Base-by-base conservation (phyloP, 2,888 invertebrate species). In the Zaprionus bogoriensis region DNA sequence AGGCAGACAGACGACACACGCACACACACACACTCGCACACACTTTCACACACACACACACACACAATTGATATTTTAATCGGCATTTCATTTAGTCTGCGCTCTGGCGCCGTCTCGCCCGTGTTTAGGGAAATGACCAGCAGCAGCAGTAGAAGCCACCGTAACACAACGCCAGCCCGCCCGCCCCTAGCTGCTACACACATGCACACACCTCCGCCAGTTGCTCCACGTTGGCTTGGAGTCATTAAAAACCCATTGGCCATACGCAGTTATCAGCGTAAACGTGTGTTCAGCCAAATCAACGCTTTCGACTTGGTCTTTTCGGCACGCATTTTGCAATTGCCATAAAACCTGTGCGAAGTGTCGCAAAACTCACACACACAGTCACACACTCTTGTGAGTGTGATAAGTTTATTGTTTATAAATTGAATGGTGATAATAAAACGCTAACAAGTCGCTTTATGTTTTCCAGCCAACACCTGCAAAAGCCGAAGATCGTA, bases 261-360 rank as follows among this genome's bases (percentile, higher is more conserved):
- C 50, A 58, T 62, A 50, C 25, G 48, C 38, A 20, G 55, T 23
- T 71, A 72, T 72, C 72, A 20, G 57, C 50, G 46, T 54, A 48
- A 68, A 72, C 72, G 72, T 72, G 72, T 60, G 72, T 64, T 67
- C 55, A 64, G 53, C 64, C 22, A 59, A 67, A 59, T 63, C 63
- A 38, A 25, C 58, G 71, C 67, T 51, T 44, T 64, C 53, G 53
- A 59, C 46, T 47, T 45, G 59, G 65, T 62, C 68, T 61, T 61
- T 64, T 73, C 61, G 65, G 74, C 81, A 71, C 81, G 83, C 83
- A 79, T 81, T 83, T 82, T 67, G 83, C 80, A 82, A 79, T 83
- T 79, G 62, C 62, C 68, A 60, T 58, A 59, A 50, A 65, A 66
- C 57, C 61, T 62, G 67, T 75, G 64, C 63, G 73, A 77, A 67